Conservation (phyloP, 2,797 vertebrate genomes). For the Falco novaeseelandiae region DNA sequence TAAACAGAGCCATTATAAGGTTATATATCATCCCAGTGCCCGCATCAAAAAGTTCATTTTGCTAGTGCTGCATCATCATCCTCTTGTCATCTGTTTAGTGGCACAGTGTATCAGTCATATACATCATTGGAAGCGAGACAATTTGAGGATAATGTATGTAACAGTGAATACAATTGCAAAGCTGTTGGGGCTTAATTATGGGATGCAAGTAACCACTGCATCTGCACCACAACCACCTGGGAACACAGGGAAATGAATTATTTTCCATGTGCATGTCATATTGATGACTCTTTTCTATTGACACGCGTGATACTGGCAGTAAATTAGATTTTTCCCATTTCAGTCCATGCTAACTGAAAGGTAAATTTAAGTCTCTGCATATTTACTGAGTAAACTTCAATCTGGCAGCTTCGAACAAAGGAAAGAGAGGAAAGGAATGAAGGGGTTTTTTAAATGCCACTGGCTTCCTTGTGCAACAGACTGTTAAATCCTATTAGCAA, state of each 20-base stretch:
- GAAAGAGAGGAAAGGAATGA: neutral
- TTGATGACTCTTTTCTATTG: conserved; percentile 56
- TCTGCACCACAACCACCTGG: conserved; percentile 23
- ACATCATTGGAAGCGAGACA: neutral
- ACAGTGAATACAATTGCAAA: conserved; percentile 22
- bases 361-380: conserved; percentile 42
- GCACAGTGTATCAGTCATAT: neutral
- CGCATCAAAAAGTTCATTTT: neutral
- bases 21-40: neutral
- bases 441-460: neutral
- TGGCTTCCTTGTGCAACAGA: conserved; percentile 56
- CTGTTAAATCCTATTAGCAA: conserved; percentile 70
- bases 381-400: conserved; percentile 45
- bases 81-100: neutral
- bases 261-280: neutral
- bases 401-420: conserved; percentile 31
- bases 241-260: conserved; percentile 5
- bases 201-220: neutral
- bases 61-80: neutral
- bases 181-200: conserved; percentile 36
- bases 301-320: neutral
- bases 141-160: conserved; percentile 12
- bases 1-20: neutral
- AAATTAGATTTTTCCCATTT: conserved; percentile 58
- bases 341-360: neutral